phyloP scores from a whole-genome alignment of 2,797 vertebrate species.

The Falco peregrinus region DNA sequence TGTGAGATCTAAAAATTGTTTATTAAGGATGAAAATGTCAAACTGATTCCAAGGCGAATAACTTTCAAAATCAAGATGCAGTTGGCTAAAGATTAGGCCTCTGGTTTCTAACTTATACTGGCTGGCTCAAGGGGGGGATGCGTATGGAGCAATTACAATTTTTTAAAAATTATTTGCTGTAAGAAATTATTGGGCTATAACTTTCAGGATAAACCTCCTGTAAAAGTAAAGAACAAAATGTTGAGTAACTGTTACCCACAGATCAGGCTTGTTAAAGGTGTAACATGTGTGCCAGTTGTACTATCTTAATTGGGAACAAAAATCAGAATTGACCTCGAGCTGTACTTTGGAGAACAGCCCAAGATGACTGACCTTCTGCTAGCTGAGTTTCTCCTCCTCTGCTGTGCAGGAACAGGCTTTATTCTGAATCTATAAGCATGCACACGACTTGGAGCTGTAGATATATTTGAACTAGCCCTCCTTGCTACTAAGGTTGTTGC shows the following conservation, averaged over 20 bases:
- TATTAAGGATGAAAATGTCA: background rate
- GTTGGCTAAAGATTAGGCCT: background rate
- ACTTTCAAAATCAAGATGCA: background rate
- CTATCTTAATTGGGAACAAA: background rate
- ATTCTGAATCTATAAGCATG: rapidly evolving
- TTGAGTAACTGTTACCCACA: background rate
- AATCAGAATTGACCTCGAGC: background rate
- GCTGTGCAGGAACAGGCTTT: background rate
- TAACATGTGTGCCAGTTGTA: background rate
- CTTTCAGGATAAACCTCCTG: background rate
- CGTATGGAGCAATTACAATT: background rate
- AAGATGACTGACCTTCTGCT: background rate
- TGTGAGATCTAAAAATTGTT: background rate
- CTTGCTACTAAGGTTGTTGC: background rate
- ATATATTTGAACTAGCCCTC: background rate
- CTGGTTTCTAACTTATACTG: background rate
- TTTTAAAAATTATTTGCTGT: background rate
- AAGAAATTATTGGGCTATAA: background rate
- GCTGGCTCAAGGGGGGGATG: background rate
- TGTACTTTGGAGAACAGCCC: background rate
- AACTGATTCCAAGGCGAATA: background rate
- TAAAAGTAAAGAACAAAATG: rapidly evolving
- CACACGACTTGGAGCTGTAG: rapidly evolving
- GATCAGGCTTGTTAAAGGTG: rapidly evolving
- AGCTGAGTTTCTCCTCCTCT: background rate